phyloP scores from a whole-genome alignment of 2,797 vertebrate species.

The Pantherophis alleghaniensis region DNA sequence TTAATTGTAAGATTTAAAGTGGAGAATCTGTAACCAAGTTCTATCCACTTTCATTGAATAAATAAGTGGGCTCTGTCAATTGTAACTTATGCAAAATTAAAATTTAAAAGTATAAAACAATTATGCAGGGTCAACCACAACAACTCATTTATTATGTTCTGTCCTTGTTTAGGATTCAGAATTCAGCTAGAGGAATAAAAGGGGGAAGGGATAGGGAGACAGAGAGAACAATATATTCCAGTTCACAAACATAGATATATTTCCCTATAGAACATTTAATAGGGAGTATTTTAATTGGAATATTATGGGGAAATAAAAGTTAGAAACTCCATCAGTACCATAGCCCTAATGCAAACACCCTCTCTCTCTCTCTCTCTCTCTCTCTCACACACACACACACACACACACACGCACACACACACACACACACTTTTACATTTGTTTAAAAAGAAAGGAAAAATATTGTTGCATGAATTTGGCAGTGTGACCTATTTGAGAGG shows the following conservation, averaged over 20 bases:
- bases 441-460: background rate
- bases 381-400: background rate
- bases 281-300: background rate
- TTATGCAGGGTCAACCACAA: background rate
- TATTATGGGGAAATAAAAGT: background rate
- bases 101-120: background rate
- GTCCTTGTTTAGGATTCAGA: background rate
- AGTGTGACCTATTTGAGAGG: background rate
- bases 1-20: background rate
- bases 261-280: background rate
- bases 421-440: no score
- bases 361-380: no score
- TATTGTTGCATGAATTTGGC: background rate
- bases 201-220: background rate
- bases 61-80: background rate
- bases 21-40: background rate
- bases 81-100: background rate
- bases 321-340: background rate
- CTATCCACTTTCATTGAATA: background rate
- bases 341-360: background rate
- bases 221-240: background rate
- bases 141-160: background rate
- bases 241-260: no score
- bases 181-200: background rate
- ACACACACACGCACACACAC: background rate